These are phyloP conservation scores for Lithophane ornitopus DNA, from an alignment of 2,888 invertebrate species.

Conservation along the genomic window DNA sequence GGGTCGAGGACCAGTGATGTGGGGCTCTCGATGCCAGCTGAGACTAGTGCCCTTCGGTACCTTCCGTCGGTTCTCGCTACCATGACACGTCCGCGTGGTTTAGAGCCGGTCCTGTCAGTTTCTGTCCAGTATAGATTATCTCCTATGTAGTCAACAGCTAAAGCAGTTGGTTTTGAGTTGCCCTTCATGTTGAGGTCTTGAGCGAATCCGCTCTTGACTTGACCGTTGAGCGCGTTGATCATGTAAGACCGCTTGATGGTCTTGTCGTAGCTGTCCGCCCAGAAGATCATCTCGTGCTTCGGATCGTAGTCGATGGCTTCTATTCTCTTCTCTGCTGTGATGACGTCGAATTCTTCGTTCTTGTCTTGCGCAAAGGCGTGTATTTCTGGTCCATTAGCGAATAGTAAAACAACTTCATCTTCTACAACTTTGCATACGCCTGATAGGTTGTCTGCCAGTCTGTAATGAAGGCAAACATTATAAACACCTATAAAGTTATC, in stretches of 20 bases:
- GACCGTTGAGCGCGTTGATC: conserved; percentile 94
- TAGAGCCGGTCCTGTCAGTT: conserved; percentile 93
- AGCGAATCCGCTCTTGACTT: conserved; percentile 95
- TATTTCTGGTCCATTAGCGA: conserved; percentile 97
- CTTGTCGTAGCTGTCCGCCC: conserved; percentile 98
- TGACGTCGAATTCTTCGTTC: conserved; percentile 94
- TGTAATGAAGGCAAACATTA: conserved; percentile 65
- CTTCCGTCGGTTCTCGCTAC: conserved; percentile 97
- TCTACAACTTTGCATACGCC: conserved; percentile 95
- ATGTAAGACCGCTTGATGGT: conserved; percentile 98
- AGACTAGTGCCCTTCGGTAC: conserved; percentile 95
- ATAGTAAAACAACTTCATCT: conserved; percentile 92
- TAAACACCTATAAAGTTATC: not conserved
- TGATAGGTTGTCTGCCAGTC: conserved; percentile 93
- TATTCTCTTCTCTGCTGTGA: conserved; percentile 96
- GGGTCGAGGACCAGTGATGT: conserved; percentile 97
- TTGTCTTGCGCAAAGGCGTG: conserved; percentile 93
- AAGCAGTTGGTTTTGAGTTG: conserved; percentile 95
- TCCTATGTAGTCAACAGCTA: conserved; percentile 98
- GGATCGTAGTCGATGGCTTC: conserved; percentile 98
- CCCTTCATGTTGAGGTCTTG: conserved; percentile 97
- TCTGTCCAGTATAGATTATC: conserved; percentile 99
- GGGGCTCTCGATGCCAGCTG: conserved; percentile 95
- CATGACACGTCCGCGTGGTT: conserved; percentile 95
- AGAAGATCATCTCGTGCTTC: conserved; percentile 96